Evolutionary conservation across 2,113 vertebrate species (phyloP), one percentile per base, ranked within the genome.

Genomic region (Larimichthys crocea): DNA sequence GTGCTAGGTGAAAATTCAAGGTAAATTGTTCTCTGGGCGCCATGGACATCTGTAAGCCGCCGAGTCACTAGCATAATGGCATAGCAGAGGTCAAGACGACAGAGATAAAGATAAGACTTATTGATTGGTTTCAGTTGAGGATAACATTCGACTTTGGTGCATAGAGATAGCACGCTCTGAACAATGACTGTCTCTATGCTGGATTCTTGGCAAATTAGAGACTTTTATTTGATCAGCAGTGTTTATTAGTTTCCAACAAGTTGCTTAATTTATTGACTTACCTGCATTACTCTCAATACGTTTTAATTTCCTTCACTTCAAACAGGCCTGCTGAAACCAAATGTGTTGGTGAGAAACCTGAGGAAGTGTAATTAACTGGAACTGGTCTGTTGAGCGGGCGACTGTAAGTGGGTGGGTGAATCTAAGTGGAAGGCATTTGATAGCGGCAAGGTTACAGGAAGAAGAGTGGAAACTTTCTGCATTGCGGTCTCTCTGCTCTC

Each of bases 381-480:
- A 64, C 46, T 20, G 53, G 17, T 22, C 55, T 66, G 40, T 69
- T 82, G 40, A 50, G 17, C 72, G 65, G 63, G 49, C 3, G 16
- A 50, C 35, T 56, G 46, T 0, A 1, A 55, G 55, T 15, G 19
- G 24, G 31, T 61, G 67, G 67, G 14, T 86, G 83, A 80, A 70
- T 22, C 29, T 40, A 63, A 16, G 35, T 55, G 85, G 79, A 80
- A 81, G 73, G 79, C 71, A 84, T 86, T 75, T 83, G 76, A 83
- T 59, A 78, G 57, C 26, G n/a, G 63, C 77, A 83, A 88, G 84
- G 89, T 91, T 91, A 90, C 78, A 87, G 65, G 80, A 80, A 84
- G 88, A 85, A 76, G 79, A 89, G 86, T 86, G 87, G 88, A 92
- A 91, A 90, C 83, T 86, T 86, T 89, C 79, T 81, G 80, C 80